Evolutionary conservation across 2,113 vertebrate genomes (phyloP).

Genomic region (Zingel zingel): DNA sequence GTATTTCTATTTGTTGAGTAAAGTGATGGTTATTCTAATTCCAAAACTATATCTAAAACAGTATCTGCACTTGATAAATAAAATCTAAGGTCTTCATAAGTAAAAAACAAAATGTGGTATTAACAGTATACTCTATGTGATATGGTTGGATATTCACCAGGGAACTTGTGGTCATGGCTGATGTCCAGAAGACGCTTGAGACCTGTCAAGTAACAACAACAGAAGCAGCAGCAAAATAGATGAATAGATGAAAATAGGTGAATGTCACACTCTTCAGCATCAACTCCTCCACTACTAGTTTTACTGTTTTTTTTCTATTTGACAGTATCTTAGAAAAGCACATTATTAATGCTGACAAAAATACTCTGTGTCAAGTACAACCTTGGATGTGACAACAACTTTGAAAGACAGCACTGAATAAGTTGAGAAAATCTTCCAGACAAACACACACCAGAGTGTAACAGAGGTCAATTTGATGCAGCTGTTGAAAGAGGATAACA

Average conservation of each 20-base stretch:
- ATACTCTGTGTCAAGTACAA: neutral
- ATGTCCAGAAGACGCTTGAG: conserved; percentile 93
- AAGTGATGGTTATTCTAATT: neutral
- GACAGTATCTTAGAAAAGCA: neutral
- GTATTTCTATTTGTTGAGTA: neutral
- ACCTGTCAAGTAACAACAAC: conserved; percentile 82
- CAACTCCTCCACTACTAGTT: neutral
- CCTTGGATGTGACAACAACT: neutral
- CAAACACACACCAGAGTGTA: neutral
- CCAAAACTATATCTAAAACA: neutral
- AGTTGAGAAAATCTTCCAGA: conserved; percentile 15
- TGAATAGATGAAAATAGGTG: neutral
- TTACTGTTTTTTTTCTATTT: neutral
- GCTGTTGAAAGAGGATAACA: conserved; percentile 44
- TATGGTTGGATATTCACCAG: conserved; percentile 87
- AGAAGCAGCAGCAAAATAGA: conserved; percentile 4
- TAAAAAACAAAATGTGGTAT: neutral
- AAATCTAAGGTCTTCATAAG: neutral
- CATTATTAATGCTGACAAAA: neutral
- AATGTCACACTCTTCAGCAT: conserved; percentile 17
- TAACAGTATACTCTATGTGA: neutral
- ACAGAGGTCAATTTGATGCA: conserved; percentile 22
- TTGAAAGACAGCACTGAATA: conserved; percentile 4
- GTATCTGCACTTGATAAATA: neutral
- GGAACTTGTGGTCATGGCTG: conserved; percentile 94